Base-by-base conservation (phyloP, 2,797 vertebrate species). In the Amniataba percoides region DNA sequence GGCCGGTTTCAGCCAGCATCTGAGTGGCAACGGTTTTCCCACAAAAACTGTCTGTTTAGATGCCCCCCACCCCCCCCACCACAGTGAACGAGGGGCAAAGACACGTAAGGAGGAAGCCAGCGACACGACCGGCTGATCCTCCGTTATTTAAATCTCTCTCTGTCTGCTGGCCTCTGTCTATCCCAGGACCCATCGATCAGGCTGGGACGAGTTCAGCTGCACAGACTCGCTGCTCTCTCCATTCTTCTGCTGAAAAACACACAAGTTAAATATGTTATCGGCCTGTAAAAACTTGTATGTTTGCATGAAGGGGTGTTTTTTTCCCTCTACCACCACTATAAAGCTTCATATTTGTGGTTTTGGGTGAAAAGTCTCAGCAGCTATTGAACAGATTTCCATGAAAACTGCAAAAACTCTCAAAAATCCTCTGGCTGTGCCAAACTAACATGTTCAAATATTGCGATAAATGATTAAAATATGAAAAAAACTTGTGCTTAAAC, bases 121-220 rank as follows among this genome's bases (percentile, higher is more conserved):
- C 13, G 62, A 77, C 58, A 23, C 25, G 79, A 55, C 74, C 18
- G 49, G 65, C 42, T 57, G 39, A 16, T 68, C 76, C 75, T 77
- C 70, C 67, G 8, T 43, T 10, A 14, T 25, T 55, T 7, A 19
- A 49, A 59, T 64, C 27, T 21, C 16, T 40, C 42, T 61, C 39
- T 31, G 13, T 58, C 42, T 55, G 45, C 19, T 16, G 27, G 56
- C 19, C 7, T 70, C n/a, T 36, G 31, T 71, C 90, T 75, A 92
- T 73, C 91, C 88, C 77, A 90, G 73, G 5, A 88, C 77, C 91
- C 93, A 94, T 57, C 82, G 87, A 45, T 94, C 89, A 4, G 89
- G 75, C 25, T 90, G 89, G 31, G 94, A 93, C 1, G 93, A 91
- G 81, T 95, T 94, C 53, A 95, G 87, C 87, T 93, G 94, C 70